These are phyloP conservation scores for Panthera leo DNA, from an alignment of 2,113 vertebrate genomes.

Conservation along the genomic window DNA sequence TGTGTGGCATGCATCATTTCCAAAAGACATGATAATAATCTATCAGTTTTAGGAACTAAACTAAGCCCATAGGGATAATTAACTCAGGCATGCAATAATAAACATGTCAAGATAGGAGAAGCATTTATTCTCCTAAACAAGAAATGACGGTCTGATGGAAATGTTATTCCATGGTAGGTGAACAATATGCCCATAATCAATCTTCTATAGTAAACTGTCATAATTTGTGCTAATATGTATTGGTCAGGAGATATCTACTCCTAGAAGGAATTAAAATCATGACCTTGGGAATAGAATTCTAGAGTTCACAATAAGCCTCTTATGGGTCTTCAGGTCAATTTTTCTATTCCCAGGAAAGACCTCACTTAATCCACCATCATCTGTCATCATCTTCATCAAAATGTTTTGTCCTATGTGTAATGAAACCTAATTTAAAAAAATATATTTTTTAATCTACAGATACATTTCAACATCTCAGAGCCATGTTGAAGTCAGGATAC, in stretches of 20 bases:
- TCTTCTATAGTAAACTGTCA: conserved; percentile 80
- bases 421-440: not conserved
- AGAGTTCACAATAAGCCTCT: not conserved
- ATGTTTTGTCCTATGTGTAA: not conserved
- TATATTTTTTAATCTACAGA: not conserved
- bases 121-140: conserved; percentile 83
- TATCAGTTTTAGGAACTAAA: conserved; percentile 81
- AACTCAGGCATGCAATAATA: conserved; percentile 83
- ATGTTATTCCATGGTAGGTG: conserved; percentile 76
- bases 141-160: conserved; percentile 80
- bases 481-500: not conserved
- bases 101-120: conserved; percentile 84
- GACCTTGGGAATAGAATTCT: not conserved
- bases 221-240: conserved; percentile 82
- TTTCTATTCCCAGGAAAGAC: not conserved
- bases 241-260: conserved; percentile 72
- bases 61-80: conserved; percentile 85
- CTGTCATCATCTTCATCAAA: not conserved
- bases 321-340: not conserved
- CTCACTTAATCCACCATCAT: not conserved
- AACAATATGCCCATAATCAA: conserved; percentile 79
- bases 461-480: conserved; percentile 41
- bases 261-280: conserved; percentile 71
- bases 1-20: conserved; percentile 81
- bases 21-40: conserved; percentile 83